Conservation (phyloP, 2,113 vertebrate genomes). For the Pseudorhombus dupliciocellatus region DNA sequence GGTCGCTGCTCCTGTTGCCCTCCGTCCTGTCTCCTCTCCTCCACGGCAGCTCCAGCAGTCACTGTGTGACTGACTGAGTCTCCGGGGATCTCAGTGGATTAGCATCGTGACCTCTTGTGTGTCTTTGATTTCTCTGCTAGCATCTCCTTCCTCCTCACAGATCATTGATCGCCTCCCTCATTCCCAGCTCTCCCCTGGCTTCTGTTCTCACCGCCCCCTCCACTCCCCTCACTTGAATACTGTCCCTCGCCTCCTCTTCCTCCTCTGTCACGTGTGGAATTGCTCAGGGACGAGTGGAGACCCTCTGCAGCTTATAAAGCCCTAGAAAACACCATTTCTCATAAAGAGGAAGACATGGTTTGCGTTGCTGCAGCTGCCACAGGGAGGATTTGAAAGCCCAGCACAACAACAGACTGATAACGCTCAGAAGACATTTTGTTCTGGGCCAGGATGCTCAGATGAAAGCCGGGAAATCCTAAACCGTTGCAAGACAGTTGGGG, state of each 20-base stretch:
- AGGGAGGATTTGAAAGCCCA: constrained; percentile 28
- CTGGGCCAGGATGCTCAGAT: constrained; percentile 16
- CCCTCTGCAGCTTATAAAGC: constrained; percentile 28
- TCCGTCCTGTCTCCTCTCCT: neutral
- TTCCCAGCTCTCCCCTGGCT: neutral
- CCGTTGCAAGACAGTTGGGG: constrained; percentile 21
- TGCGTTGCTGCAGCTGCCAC: constrained; percentile 22
- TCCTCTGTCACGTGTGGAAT: neutral
- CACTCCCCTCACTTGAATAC: neutral
- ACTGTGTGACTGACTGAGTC: constrained; percentile 36
- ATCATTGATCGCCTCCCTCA: constrained; percentile 39
- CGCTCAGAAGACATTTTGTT: constrained; percentile 39
- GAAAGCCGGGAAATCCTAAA: constrained; percentile 37
- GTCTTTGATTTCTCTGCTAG: constrained; percentile 56
- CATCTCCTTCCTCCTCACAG: constrained; percentile 42
- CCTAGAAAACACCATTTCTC: constrained; percentile 38
- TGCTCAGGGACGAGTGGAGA: constrained; percentile 7
- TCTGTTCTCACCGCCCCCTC: no score
- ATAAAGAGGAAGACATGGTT: constrained; percentile 12
- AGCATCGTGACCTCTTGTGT: constrained; percentile 52
- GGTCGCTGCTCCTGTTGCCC: neutral
- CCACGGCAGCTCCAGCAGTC: constrained; percentile 3
- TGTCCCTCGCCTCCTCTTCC: constrained; percentile 10
- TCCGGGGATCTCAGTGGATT: constrained; percentile 50
- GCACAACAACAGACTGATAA: constrained; percentile 29